Evolutionary conservation across 2,888 invertebrate species (phyloP).

Genomic region (Limnephilus marmoratus): DNA sequence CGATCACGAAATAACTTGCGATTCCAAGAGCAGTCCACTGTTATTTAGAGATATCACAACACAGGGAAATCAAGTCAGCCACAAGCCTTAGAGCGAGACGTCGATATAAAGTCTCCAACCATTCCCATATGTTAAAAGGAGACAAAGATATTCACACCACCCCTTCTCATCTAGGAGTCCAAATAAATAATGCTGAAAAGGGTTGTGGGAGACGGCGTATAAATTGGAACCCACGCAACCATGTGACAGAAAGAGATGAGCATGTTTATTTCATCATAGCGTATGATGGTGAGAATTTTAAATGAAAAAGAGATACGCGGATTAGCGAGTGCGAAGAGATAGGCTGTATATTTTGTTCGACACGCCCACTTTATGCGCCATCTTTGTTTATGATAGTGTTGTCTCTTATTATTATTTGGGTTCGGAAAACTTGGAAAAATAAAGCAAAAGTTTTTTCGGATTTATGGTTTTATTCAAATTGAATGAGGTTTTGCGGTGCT

Average conservation of each 20-base stretch:
- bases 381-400: constrained; percentile 64
- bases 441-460: constrained; percentile 4
- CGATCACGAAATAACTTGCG: constrained; percentile 76
- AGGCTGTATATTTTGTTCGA: constrained; percentile 39
- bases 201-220: constrained; percentile 45
- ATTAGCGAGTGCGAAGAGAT: constrained; percentile 26
- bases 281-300: neutral
- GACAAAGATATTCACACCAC: constrained; percentile 68
- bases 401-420: constrained; percentile 50
- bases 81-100: constrained; percentile 69
- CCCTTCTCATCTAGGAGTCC: constrained; percentile 6
- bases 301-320: constrained; percentile 21
- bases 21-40: constrained; percentile 79
- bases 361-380: constrained; percentile 65
- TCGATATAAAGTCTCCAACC: constrained; percentile 71
- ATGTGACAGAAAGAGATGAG: constrained; percentile 22
- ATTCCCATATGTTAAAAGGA: constrained; percentile 68
- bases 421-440: constrained; percentile 17
- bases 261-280: constrained; percentile 7
- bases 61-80: constrained; percentile 73
- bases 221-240: neutral
- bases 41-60: constrained; percentile 80
- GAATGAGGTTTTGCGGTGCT: constrained; percentile 36
- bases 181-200: constrained; percentile 39
- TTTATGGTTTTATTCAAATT: constrained; percentile 37